Conservation (phyloP, 1,140 invertebrate species). For the Helicoverpa zea region DNA sequence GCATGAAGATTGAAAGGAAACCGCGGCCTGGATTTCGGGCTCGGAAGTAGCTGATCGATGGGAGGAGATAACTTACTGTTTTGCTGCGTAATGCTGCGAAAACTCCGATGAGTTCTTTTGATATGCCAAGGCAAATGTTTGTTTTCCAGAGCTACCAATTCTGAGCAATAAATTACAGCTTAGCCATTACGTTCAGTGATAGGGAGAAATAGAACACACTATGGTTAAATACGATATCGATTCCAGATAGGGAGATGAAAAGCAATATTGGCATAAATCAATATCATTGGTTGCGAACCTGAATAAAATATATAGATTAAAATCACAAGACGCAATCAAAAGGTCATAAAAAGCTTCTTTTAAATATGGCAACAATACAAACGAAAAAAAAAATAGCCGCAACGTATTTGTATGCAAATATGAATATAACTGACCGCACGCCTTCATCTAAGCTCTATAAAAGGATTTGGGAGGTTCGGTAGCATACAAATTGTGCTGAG, state of each 20-base stretch:
- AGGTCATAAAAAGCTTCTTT: not conserved
- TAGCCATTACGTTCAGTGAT: too few relatives aligned
- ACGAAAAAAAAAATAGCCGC: conserved; percentile 13
- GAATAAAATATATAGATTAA: not conserved
- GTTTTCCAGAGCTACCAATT: not conserved
- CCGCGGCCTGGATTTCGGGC: conserved; percentile 59
- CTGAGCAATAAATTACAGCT: too few relatives aligned
- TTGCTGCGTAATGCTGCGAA: conserved; percentile 17
- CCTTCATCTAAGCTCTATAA: conserved; percentile 22
- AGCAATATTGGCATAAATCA: too few relatives aligned
- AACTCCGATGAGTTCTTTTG: not conserved
- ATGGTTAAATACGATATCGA: too few relatives aligned
- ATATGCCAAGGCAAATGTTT: not conserved
- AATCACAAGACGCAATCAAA: not conserved
- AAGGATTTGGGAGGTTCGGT: conserved; percentile 29
- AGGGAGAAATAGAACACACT: too few relatives aligned
- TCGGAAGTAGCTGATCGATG: conserved; percentile 30
- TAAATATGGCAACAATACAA: not conserved
- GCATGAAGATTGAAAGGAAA: conserved; percentile 69
- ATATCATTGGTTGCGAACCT: too few relatives aligned
- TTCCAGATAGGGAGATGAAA: too few relatives aligned
- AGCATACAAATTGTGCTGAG: conserved; percentile 42
- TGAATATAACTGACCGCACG: conserved; percentile 27
- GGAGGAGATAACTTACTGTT: conserved; percentile 28
- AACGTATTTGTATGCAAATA: conserved; percentile 44